These are phyloP conservation scores for Calyptomena viridis DNA, from an alignment of 2,113 vertebrate species.

Conservation along the genomic window DNA sequence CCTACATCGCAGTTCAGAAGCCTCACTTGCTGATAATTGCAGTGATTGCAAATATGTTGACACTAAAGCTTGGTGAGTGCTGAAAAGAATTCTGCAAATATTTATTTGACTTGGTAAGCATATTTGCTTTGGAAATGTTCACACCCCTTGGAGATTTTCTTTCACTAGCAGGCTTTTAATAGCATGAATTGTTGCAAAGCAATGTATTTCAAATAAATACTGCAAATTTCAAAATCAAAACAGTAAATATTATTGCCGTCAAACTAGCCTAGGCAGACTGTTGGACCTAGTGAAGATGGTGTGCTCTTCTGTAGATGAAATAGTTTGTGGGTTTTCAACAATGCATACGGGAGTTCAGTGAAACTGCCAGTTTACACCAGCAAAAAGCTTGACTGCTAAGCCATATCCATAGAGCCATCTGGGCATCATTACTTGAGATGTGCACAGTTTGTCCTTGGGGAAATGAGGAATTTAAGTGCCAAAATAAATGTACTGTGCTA, in stretches of 20 bases:
- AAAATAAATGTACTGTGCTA: slow-evolving; percentile 19
- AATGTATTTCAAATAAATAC: neutral
- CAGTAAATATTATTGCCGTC: neutral
- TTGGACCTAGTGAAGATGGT: neutral
- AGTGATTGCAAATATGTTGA: neutral
- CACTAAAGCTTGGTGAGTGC: neutral
- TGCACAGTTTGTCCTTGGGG: slow-evolving; percentile 10
- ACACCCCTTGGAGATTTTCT: neutral
- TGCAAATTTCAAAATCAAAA: neutral
- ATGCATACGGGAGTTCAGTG: neutral
- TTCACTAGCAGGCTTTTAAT: neutral
- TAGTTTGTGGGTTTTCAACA: neutral
- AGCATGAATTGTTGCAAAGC: neutral
- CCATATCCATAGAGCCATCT: slow-evolving; percentile 15
- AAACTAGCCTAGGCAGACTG: neutral
- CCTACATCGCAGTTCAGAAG: neutral
- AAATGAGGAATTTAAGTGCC: slow-evolving; percentile 35
- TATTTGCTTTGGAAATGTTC: neutral
- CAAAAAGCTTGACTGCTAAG: neutral
- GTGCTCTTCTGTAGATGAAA: neutral
- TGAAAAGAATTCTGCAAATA: slow-evolving; percentile 23
- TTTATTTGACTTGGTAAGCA: slow-evolving; percentile 7
- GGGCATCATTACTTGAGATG: slow-evolving; percentile 30
- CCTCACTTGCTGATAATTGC: slow-evolving; percentile 16
- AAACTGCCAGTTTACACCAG: neutral